Evolutionary conservation across 1,140 invertebrate genomes (phyloP), one percentile per base, ranked within the genome.

Genomic region (Calliopsis andreniformis): DNA sequence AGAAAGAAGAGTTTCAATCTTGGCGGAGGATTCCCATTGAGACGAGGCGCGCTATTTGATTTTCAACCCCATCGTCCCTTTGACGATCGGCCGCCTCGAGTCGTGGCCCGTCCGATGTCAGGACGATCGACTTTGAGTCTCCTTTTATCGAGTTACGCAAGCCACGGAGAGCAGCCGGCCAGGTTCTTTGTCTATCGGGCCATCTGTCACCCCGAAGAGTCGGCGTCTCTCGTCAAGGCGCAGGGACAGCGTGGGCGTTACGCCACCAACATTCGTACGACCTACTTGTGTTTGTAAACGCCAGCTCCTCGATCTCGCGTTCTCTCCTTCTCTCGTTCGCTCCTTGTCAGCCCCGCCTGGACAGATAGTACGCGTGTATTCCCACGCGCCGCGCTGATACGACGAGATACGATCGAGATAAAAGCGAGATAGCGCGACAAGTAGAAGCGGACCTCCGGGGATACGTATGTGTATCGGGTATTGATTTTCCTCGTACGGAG

Each of bases 121-220:
- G 35, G 58, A 73, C 63, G 87, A 87, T 88, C 84, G 78, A 86
- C 83, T 82, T 80, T 47, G 75, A 51, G 76, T 79, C 71, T 84
- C 78, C 78, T 85, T 87, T 89, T 89, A 90, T 89, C 82, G 79
- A 79, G 87, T 90, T 89, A 89, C 80, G 82, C 82, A 82, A 87
- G 79, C 77, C 80, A 76, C 78, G 86, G 83, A 82, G 86, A 83
- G 79, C 87, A 86, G 79, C 83, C 80, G 77, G 39, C 67, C 77
- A 83, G 72, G 76, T 86, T 87, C 87, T 88, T 87, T 88, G 87
- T 88, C 84, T 87, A 86, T 63, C 56, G 78, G 70, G 83, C 87
- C 87, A 88, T 88, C 87, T 88, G 87, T 88, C 87, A 88, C 79
- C 84, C 84, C 35, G 61, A 62, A 79, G 69, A 73, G 63, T 3